Percentiles rank a stretch among this genome's conserved stretches.
phyloP scores from a whole-genome alignment of 1,140 invertebrate species.

The Pseudomyrmex sp. region DNA sequence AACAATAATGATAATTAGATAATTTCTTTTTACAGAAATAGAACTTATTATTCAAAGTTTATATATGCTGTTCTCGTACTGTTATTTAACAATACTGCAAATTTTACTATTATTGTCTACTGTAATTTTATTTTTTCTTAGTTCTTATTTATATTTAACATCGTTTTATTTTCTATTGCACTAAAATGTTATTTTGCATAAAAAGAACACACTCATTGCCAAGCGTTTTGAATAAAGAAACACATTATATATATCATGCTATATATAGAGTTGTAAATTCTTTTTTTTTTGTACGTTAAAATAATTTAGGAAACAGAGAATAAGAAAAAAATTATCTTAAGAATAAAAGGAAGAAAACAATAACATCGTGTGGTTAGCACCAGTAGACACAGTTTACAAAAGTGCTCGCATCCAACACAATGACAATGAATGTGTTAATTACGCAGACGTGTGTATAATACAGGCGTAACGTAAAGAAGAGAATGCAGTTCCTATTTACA shows the following conservation, averaged over 20 bases:
- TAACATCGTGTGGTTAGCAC: constrained; percentile 43
- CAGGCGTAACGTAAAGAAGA: constrained; percentile 43
- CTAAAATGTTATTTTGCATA: constrained; percentile 45
- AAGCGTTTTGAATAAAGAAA: constrained; percentile 50
- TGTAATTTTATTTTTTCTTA: constrained; percentile 25
- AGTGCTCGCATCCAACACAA: constrained; percentile 28
- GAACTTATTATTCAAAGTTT: constrained; percentile 1
- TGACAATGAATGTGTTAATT: constrained; percentile 71
- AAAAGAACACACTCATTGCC: constrained; percentile 68
- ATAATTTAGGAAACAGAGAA: constrained; percentile 41
- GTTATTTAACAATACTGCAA: background rate
- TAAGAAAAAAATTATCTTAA: constrained; percentile 28
- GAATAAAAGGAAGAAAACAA: constrained; percentile 11
- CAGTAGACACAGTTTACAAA: constrained; percentile 17
- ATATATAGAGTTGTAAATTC: constrained; percentile 33
- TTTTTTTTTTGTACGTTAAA: constrained; percentile 52
- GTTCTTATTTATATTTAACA: constrained; percentile 36
- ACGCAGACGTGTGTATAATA: constrained; percentile 38
- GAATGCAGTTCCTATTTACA: constrained; percentile 48
- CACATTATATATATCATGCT: constrained; percentile 57
- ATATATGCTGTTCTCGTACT: background rate
- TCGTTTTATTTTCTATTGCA: constrained; percentile 25
- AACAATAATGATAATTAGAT: background rate
- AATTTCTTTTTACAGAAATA: background rate
- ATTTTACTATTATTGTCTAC: background rate